These are phyloP conservation scores for Fundulus diaphanus DNA, from an alignment of 2,797 vertebrate species.

Conservation along the genomic window DNA sequence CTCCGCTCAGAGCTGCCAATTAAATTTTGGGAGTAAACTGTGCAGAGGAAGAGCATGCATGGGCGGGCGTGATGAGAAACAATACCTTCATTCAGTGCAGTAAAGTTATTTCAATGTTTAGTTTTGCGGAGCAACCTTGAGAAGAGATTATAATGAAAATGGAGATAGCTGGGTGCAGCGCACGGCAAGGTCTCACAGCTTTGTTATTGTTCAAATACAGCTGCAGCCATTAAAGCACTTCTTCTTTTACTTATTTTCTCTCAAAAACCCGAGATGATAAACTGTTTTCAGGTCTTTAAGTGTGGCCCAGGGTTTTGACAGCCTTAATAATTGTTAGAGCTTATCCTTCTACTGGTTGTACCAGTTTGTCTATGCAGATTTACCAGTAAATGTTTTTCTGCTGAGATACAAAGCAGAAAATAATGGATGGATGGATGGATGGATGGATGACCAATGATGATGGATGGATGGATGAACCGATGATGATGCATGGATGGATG, in stretches of 20 bases:
- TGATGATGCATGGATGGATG: neutral
- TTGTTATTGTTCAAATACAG: conserved; percentile 29
- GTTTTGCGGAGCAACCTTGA: conserved; percentile 38
- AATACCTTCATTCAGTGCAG: conserved; percentile 21
- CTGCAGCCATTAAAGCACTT: conserved; percentile 6
- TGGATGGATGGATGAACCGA: neutral
- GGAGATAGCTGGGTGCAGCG: conserved; percentile 20
- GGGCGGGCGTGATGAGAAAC: conserved; percentile 29
- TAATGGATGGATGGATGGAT: neutral
- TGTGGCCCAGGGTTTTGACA: neutral
- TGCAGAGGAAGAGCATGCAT: conserved; percentile 1
- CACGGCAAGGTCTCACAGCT: conserved; percentile 19
- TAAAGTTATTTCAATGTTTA: conserved; percentile 24
- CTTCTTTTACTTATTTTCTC: neutral
- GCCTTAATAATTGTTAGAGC: neutral
- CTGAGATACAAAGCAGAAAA: neutral
- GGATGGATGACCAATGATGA: neutral
- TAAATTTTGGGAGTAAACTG: neutral
- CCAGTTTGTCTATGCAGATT: neutral
- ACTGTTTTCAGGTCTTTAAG: neutral
- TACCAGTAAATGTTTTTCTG: neutral
- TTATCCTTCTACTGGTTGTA: neutral
- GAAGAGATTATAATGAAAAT: conserved; percentile 20
- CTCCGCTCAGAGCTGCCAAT: conserved; percentile 13
- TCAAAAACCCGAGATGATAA: neutral